These are phyloP conservation scores for Adelosebastes latens DNA, from an alignment of 2,797 vertebrate species.

Conservation along the genomic window DNA sequence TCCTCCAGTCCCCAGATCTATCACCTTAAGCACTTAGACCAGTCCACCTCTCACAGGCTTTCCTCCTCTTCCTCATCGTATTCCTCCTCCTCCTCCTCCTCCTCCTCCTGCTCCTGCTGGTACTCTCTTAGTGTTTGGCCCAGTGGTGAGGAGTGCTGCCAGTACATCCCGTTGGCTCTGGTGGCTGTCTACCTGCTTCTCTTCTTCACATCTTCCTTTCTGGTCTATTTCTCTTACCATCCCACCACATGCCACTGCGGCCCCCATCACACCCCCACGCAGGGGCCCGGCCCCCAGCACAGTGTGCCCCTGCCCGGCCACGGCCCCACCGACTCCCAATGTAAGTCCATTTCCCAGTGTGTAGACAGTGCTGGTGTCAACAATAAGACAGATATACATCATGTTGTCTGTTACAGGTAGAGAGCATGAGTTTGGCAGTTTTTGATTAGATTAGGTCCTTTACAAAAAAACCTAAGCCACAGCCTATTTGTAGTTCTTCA, in stretches of 20 bases:
- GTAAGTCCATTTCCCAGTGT: slow-evolving; percentile 63
- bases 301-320: slow-evolving; percentile 37
- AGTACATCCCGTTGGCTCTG: slow-evolving; percentile 80
- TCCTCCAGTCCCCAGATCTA: slow-evolving; percentile 31
- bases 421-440: background rate
- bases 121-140: slow-evolving; percentile 77
- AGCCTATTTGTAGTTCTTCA: background rate
- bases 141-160: slow-evolving; percentile 79
- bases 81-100: slow-evolving; percentile 64
- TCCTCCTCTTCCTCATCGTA: slow-evolving; percentile 46
- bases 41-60: slow-evolving; percentile 7
- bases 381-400: background rate
- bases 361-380: background rate
- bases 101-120: slow-evolving; percentile 70
- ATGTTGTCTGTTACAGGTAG: background rate
- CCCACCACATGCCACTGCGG: slow-evolving; percentile 26
- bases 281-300: slow-evolving; percentile 65
- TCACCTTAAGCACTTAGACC: slow-evolving; percentile 67
- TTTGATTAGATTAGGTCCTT: background rate
- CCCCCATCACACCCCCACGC: slow-evolving; percentile 72
- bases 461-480: no score
- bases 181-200: slow-evolving; percentile 80
- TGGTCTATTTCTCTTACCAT: slow-evolving; percentile 79
- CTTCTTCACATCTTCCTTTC: slow-evolving; percentile 82
- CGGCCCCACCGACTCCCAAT: slow-evolving; percentile 54